Evolutionary conservation across 2,113 vertebrate species (phyloP).

Genomic region (Anarhynchus alexandrinus): DNA sequence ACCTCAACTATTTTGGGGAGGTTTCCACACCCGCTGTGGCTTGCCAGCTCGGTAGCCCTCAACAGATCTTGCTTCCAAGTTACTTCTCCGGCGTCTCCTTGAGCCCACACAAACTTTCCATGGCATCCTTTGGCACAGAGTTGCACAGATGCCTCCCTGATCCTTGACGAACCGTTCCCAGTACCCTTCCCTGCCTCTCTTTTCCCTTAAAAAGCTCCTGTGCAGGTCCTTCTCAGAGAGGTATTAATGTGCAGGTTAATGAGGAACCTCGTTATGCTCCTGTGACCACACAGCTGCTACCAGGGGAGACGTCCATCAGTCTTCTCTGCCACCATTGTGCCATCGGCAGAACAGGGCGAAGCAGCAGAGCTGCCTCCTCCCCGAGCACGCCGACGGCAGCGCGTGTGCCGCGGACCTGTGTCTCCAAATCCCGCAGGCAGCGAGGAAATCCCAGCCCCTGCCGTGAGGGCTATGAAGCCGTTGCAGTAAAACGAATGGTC

Average conservation of each 20-base stretch:
- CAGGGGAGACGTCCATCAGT: background rate
- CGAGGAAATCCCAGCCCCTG: background rate
- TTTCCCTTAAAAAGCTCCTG: background rate
- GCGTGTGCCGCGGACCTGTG: accelerated
- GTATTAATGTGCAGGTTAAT: background rate
- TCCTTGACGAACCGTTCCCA: background rate
- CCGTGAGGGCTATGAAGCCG: background rate
- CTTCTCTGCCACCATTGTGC: background rate
- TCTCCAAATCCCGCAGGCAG: background rate
- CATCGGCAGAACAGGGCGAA: background rate
- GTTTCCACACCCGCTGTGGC: background rate
- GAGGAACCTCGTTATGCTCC: background rate
- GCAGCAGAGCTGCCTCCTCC: background rate
- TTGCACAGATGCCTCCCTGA: background rate
- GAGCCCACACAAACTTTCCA: background rate
- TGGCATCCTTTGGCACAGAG: background rate
- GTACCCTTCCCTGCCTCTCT: background rate
- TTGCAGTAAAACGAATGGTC: background rate
- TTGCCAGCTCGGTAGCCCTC: background rate
- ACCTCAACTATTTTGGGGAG: background rate
- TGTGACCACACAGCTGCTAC: background rate
- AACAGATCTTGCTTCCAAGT: background rate
- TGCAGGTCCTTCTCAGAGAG: background rate
- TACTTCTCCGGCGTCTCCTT: background rate
- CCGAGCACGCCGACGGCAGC: accelerated